Evolutionary conservation across 2,888 invertebrate genomes (phyloP), one percentile per base, ranked within the genome.

Genomic region (Eurois occulta): DNA sequence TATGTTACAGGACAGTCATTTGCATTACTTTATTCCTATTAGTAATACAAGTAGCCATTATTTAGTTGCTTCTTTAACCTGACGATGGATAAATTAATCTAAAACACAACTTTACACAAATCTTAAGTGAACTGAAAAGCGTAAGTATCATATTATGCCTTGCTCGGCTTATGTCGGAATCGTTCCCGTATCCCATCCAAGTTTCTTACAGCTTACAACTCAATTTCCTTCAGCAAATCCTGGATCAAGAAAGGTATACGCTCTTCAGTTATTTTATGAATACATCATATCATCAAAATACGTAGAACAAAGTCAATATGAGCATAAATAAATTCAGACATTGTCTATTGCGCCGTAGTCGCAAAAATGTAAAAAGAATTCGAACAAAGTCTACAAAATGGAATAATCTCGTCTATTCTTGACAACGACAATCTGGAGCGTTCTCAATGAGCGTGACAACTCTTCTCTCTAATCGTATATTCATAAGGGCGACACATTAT

Each of bases 221-320:
- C 94, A 94, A 94, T 94, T 94, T 94, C 92, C 91, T 91, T 90
- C 89, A 91, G 90, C 90, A 93, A 94, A 94, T 93, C 94, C 94
- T 89, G 94, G 94, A 93, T 94, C 92, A 93, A 90, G 87, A 88
- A 91, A 93, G 92, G 92, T 92, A 91, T 90, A 92, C 88, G 89
- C 88, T 91, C 88, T 88, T 91, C 88, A 91, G 91, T 90, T 91
- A 92, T 93, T 93, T 91, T 91, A 92, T 93, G 92, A 94, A 93
- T 93, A 93, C 85, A 92, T 92, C 84, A 90, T 80, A 78, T 78
- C 82, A 80, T 80, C 80, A 84, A 85, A 86, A 82, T 78, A 82
- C 75, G 66, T 48, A 74, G 67, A 72, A 75, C 70, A 72, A 66
- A 68, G 62, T 82, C 68, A 73, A 66, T 72, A 66, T 67, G 32